Evolutionary conservation across 2,888 invertebrate genomes (phyloP).

Genomic region (Sepioteuthis lessoniana): DNA sequence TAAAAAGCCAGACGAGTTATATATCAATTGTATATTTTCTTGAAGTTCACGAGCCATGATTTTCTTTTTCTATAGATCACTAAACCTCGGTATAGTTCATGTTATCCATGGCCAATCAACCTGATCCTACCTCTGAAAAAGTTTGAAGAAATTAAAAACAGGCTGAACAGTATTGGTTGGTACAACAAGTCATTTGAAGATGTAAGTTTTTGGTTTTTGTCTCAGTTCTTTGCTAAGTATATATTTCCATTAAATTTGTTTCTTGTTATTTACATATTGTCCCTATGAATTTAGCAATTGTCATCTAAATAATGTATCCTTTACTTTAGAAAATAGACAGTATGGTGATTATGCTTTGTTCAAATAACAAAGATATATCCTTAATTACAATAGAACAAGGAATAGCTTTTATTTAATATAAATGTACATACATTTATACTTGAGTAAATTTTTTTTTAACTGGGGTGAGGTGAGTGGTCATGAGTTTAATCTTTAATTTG

Average conservation of each 20-base stretch:
- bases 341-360: too few relatives aligned
- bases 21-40: background rate
- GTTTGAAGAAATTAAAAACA: conserved; percentile 80
- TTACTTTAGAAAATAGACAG: too few relatives aligned
- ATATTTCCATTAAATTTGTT: background rate
- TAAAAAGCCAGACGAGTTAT: too few relatives aligned
- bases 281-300: background rate
- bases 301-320: too few relatives aligned
- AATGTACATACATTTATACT: too few relatives aligned
- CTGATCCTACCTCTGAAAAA: conserved; percentile 87
- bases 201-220: conserved; percentile 55
- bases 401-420: too few relatives aligned
- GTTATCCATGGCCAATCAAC: conserved; percentile 94
- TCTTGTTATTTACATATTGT: background rate
- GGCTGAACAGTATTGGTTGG: conserved; percentile 88
- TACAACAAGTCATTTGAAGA: conserved; percentile 80
- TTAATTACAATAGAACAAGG: too few relatives aligned
- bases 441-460: too few relatives aligned
- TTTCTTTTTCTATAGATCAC: conserved; percentile 80
- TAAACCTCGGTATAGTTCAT: conserved; percentile 87
- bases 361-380: too few relatives aligned
- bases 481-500: too few relatives aligned
- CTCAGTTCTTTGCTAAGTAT: background rate
- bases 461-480: too few relatives aligned
- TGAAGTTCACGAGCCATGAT: background rate